Conservation (phyloP, 2,888 invertebrate species). For the Beris morrisii region DNA sequence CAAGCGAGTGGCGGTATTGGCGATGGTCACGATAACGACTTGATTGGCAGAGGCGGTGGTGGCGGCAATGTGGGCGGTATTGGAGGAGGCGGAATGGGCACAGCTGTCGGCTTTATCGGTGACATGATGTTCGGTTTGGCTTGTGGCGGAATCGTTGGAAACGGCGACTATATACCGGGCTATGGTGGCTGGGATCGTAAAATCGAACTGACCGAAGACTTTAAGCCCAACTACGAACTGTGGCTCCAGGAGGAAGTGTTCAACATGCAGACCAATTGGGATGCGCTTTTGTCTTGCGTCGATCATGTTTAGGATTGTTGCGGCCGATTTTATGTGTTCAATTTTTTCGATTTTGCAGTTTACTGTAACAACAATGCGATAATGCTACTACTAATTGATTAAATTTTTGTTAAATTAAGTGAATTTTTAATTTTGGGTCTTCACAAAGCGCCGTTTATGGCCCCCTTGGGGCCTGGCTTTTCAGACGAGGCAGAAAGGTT, state of each 20-base stretch:
- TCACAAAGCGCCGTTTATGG: too few species aligned
- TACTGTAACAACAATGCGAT: too few species aligned
- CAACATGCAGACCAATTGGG: constrained; percentile 81
- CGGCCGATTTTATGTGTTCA: too few species aligned
- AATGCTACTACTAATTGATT: too few species aligned
- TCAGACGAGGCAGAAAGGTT: too few species aligned
- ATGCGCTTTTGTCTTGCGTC: constrained; percentile 48
- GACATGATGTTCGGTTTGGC: constrained; percentile 28
- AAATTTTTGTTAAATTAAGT: too few species aligned
- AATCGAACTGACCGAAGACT: constrained; percentile 84
- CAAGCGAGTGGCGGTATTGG: constrained; percentile 26
- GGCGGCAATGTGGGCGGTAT: constrained; percentile 43
- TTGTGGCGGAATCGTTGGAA: too few species aligned
- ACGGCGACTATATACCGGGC: constrained; percentile 50
- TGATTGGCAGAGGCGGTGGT: constrained; percentile 16
- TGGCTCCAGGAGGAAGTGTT: constrained; percentile 98
- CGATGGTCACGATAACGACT: constrained; percentile 1
- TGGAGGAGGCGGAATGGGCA: neutral
- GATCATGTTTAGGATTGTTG: constrained; percentile 9
- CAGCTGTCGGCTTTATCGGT: constrained; percentile 32
- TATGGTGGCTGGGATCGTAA: constrained; percentile 56
- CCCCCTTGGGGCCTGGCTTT: too few species aligned
- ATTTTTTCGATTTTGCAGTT: too few species aligned
- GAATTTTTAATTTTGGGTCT: too few species aligned
- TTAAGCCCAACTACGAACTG: constrained; percentile 87